Evolutionary conservation across 2,113 vertebrate species (phyloP), one percentile per base, ranked within the genome.

Genomic region (Nematolebias whitei): DNA sequence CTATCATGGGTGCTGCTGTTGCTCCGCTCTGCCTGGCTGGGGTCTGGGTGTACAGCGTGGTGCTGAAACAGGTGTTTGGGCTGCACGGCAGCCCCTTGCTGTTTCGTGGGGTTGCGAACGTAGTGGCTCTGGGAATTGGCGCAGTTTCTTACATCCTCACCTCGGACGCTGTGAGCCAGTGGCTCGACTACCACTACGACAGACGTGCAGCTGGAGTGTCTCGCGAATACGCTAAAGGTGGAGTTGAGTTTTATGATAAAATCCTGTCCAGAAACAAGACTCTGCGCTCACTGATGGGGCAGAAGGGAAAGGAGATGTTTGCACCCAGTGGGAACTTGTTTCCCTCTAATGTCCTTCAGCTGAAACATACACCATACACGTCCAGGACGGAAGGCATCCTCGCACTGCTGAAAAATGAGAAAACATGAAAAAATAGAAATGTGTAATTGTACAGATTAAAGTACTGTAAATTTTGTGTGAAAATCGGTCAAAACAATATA

Each of bases 201-300:
- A 88, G 68, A 0, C 88, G 20, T 2, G 93, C 94, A 0, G 96
- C 96, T 0, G 29, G 82, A 3, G 43, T 98, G 64, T 97, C 96
- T 10, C 24, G 45, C 6, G 85, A 89, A 54, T 98, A 98, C 0
- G 92, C 95, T 67, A 87, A 44, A 20, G 96, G 96, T 5, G 96
- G 95, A 2, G 86, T 97, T 13, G 96, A 99, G 83, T 99, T 98
- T 86, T 99, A 98, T 3, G 90, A 96, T 58, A 96, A 96, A 86
- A 88, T 98, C 69, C 79, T 99, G 65, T 86, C 78, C 1, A 89
- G 94, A 58, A 98, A 98, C 79, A 89, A 86, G 77, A 92, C 84
- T 14, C 82, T 98, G 45, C 95, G 95, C 49, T 66, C 76, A 1
- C 88, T 98, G 49, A 92, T 98, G 94, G 96, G 96, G 12, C 85